phyloP scores from a whole-genome alignment of 2,888 invertebrate genomes.

The Philonicus albiceps region DNA sequence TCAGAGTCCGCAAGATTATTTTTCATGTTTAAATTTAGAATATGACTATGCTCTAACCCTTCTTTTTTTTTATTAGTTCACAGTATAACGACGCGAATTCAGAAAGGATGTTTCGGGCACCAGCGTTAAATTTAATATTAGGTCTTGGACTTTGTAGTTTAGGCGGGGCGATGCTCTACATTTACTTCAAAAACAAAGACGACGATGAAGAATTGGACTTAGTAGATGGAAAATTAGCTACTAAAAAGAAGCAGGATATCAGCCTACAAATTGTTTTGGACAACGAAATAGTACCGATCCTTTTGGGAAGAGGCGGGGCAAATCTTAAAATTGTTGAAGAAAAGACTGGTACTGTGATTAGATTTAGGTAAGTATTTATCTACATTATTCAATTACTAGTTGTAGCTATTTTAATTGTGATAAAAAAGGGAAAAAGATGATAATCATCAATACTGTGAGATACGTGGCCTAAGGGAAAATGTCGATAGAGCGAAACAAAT shows the following conservation, averaged over 20 bases:
- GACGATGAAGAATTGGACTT: conserved; percentile 61
- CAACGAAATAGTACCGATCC: conserved; percentile 70
- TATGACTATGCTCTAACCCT: not conserved
- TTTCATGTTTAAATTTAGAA: no score
- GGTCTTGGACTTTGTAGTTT: conserved; percentile 76
- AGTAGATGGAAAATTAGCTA: conserved; percentile 46
- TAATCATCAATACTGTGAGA: conserved; percentile 71
- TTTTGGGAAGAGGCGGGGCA: conserved; percentile 80
- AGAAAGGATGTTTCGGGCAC: conserved; percentile 29
- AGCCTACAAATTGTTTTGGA: conserved; percentile 69
- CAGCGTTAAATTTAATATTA: conserved; percentile 13
- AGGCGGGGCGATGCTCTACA: conserved; percentile 74
- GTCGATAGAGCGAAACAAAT: conserved; percentile 76
- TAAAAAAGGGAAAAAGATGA: conserved; percentile 67
- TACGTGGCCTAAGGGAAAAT: conserved; percentile 73
- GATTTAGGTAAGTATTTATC: conserved; percentile 59
- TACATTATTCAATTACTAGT: not conserved
- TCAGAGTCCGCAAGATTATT: no score
- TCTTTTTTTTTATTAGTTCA: not conserved
- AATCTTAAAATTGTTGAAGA: conserved; percentile 79
- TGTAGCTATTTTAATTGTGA: not conserved
- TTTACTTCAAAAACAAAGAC: conserved; percentile 72
- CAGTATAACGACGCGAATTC: not conserved
- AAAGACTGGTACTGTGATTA: conserved; percentile 72
- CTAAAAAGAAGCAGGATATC: conserved; percentile 59